phyloP scores from a whole-genome alignment of 2,888 invertebrate genomes.

The Catocala sponsa region DNA sequence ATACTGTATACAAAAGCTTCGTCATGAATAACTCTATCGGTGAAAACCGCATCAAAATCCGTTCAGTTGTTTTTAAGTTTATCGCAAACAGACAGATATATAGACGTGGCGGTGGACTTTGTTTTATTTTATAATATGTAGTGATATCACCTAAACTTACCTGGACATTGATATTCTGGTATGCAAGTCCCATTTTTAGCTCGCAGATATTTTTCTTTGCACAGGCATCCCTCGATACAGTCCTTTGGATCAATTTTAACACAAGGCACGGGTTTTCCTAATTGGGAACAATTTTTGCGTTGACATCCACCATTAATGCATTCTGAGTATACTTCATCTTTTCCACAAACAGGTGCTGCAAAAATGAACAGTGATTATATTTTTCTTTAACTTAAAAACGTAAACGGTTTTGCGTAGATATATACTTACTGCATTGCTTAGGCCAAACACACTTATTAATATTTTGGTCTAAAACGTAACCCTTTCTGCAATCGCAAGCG shows the following conservation, averaged over 20 bases:
- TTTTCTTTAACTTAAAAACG: no score
- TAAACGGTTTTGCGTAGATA: background rate
- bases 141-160: slow-evolving; percentile 40
- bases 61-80: no score
- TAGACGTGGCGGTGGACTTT: no score
- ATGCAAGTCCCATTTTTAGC: slow-evolving; percentile 56
- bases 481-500: slow-evolving; percentile 51
- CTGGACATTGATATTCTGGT: slow-evolving; percentile 51
- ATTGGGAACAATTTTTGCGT: slow-evolving; percentile 56
- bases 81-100: no score
- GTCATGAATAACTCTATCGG: no score
- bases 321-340: slow-evolving; percentile 54
- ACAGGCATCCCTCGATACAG: slow-evolving; percentile 61
- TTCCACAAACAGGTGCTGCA: slow-evolving; percentile 43
- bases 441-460: slow-evolving; percentile 46
- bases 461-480: slow-evolving; percentile 44
- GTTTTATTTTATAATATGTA: no score
- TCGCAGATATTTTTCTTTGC: slow-evolving; percentile 55
- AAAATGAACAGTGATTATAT: slow-evolving; percentile 5
- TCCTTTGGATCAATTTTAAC: slow-evolving; percentile 36
- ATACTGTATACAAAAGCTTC: no score
- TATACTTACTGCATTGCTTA: slow-evolving; percentile 50
- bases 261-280: slow-evolving; percentile 52
- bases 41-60: no score
- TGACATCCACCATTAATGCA: slow-evolving; percentile 61